Conservation (phyloP, 2,113 vertebrate species). For the Chlorodrepanis virens region DNA sequence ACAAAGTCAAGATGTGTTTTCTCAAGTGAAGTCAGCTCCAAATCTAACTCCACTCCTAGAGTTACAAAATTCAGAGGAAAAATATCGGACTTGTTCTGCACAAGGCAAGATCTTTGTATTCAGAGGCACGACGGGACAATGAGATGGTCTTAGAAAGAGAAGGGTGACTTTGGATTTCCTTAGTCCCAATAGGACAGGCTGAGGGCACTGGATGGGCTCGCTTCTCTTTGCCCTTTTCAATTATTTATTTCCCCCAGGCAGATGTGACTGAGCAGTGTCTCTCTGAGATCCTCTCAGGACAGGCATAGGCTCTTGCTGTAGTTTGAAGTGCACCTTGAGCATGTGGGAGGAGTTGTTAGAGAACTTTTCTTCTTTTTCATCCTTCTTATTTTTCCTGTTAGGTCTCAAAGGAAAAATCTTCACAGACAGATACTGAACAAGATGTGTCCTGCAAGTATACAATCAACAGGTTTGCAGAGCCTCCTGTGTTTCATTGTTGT, state of each 20-base stretch:
- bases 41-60: neutral
- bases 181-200: neutral
- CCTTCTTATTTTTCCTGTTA: neutral
- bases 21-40: neutral
- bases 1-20: neutral
- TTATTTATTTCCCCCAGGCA: neutral
- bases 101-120: neutral
- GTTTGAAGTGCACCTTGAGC: neutral
- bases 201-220: neutral
- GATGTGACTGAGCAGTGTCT: neutral
- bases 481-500: neutral
- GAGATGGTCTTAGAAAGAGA: neutral
- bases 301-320: neutral
- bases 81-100: neutral
- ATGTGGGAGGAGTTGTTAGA: neutral
- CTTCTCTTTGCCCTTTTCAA: neutral
- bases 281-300: neutral
- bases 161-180: neutral
- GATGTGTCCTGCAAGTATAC: neutral
- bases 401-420: neutral
- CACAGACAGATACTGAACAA: neutral
- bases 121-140: too few relatives aligned
- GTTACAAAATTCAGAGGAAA: neutral
- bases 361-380: neutral
- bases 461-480: neutral